Conservation (phyloP, 2,888 invertebrate genomes). For the Spisula subtruncata region DNA sequence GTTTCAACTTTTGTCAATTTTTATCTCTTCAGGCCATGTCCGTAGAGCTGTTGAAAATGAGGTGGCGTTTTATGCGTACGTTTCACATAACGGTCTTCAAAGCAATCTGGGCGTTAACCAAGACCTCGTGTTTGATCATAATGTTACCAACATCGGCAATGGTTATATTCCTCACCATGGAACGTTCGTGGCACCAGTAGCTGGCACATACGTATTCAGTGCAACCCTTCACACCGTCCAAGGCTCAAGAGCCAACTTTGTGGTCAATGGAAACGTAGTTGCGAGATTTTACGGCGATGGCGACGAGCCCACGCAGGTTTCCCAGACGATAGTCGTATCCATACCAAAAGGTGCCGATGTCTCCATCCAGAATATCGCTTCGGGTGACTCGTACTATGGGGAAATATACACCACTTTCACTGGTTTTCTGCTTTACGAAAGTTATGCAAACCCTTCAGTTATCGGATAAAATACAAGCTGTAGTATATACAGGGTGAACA, state of each 20-base stretch:
- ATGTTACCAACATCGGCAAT: slow-evolving; percentile 31
- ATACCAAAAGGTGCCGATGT: slow-evolving; percentile 21
- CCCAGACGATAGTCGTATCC: slow-evolving; percentile 16
- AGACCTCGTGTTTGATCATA: slow-evolving; percentile 31
- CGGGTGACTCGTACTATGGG: background rate
- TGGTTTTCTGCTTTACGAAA: slow-evolving; percentile 35
- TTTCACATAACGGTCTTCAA: background rate
- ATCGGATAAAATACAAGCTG: slow-evolving; percentile 9
- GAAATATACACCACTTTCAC: slow-evolving; percentile 11
- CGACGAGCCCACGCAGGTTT: slow-evolving; percentile 4
- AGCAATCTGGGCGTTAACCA: background rate
- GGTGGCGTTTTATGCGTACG: slow-evolving; percentile 23
- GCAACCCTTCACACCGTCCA: background rate
- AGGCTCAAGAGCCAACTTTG: background rate
- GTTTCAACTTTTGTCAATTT: background rate
- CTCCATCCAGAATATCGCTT: background rate
- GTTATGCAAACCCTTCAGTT: background rate
- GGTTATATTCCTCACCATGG: slow-evolving; percentile 14
- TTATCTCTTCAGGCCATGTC: background rate
- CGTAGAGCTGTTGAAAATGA: slow-evolving; percentile 1
- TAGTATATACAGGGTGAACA: too few relatives aligned
- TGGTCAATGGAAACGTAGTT: background rate
- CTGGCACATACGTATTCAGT: slow-evolving; percentile 26
- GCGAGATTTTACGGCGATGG: background rate
- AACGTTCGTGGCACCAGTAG: slow-evolving; percentile 23